Percentiles rank a stretch among this genome's conserved stretches.
These are phyloP conservation scores for Cladopsammia gracilis DNA, from an alignment of 64 coral and sea anemone genomes.

Conservation along the genomic window DNA sequence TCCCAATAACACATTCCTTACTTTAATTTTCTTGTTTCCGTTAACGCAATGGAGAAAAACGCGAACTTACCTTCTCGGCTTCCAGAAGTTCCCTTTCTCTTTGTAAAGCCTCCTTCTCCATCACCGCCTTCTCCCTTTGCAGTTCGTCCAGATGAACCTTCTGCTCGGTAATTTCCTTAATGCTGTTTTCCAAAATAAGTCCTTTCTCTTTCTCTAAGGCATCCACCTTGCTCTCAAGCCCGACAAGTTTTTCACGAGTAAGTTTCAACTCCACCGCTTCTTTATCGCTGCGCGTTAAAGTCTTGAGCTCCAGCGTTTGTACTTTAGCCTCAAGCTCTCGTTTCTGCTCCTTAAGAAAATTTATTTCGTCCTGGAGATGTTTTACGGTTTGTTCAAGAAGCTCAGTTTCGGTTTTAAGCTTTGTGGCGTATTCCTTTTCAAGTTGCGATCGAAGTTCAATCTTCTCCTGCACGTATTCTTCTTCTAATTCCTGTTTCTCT, in stretches of 20 bases:
- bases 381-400: constrained; percentile 84
- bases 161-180: constrained; percentile 84
- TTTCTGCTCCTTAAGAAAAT: constrained; percentile 94
- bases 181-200: constrained; percentile 61
- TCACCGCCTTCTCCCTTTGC: constrained; percentile 74
- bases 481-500: constrained; percentile 89
- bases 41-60: not conserved
- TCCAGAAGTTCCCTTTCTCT: constrained; percentile 57
- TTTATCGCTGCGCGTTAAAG: constrained; percentile 75
- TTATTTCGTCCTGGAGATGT: constrained; percentile 88
- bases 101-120: constrained; percentile 61
- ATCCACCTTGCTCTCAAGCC: constrained; percentile 74
- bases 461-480: constrained; percentile 83
- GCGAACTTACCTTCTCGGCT: constrained; percentile 67
- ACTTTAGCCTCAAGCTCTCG: constrained; percentile 95
- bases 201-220: constrained; percentile 76
- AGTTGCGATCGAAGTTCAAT: constrained; percentile 78
- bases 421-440: constrained; percentile 80
- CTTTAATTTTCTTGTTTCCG: no score
- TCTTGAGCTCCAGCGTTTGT: constrained; percentile 88
- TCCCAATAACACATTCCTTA: no score
- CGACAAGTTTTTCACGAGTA: constrained; percentile 76
- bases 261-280: constrained; percentile 81
- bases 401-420: constrained; percentile 84
- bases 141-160: constrained; percentile 84